These are phyloP conservation scores for Thomomys bottae DNA, from an alignment of 2,113 vertebrate genomes.

Conservation along the genomic window DNA sequence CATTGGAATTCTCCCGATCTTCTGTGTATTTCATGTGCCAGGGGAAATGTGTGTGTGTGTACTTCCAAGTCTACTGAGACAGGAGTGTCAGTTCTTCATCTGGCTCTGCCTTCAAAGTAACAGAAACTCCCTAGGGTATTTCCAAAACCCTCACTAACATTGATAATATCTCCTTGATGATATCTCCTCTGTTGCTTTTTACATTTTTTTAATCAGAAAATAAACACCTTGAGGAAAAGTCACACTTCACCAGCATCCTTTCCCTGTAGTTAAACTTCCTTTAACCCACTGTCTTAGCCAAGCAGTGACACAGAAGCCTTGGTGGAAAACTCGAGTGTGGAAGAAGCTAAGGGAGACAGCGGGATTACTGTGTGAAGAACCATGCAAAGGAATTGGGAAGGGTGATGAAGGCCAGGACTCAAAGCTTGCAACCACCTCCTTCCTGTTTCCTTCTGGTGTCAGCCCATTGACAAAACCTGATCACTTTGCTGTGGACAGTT, in stretches of 20 bases:
- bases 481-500: background rate
- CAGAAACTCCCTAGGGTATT: background rate
- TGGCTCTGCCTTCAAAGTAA: background rate
- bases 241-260: background rate
- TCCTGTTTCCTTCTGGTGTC: background rate
- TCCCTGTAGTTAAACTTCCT: background rate
- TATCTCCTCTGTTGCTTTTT: background rate
- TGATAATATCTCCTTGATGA: background rate
- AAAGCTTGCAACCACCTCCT: background rate
- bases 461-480: background rate
- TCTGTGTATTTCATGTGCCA: background rate
- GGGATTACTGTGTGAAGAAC: background rate
- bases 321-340: background rate
- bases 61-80: background rate
- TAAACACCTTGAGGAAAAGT: background rate
- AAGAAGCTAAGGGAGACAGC: background rate
- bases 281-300: background rate
- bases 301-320: background rate
- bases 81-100: background rate
- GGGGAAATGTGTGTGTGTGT: no score
- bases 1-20: background rate
- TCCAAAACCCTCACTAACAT: no score
- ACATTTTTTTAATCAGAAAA: slow-evolving; percentile 26
- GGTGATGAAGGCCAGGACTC: background rate
- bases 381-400: background rate